phyloP scores from a whole-genome alignment of 2,888 invertebrate genomes.

The Chrysina gloriosa region DNA sequence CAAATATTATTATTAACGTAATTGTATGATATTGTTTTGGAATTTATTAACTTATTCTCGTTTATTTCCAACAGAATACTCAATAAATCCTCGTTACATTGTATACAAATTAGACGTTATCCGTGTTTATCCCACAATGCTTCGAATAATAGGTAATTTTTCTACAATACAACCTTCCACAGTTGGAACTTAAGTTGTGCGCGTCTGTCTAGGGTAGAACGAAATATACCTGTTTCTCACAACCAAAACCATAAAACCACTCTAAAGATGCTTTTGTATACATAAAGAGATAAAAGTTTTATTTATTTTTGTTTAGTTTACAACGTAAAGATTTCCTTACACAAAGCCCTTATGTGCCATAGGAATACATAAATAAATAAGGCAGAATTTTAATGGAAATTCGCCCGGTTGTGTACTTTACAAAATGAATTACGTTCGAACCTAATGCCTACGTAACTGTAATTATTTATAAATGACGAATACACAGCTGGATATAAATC shows the following conservation, averaged over 20 bases:
- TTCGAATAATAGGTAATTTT: constrained; percentile 33
- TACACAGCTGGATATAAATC: constrained; percentile 9
- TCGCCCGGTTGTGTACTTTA: constrained; percentile 3
- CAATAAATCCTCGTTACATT: constrained; percentile 10
- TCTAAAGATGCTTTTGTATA: constrained; percentile 26
- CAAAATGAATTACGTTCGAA: constrained; percentile 24
- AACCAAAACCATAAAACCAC: constrained; percentile 33
- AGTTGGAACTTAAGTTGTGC: constrained; percentile 13
- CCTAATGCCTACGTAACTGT: too few species aligned
- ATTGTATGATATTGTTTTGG: too few species aligned
- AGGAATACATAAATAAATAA: constrained; percentile 17
- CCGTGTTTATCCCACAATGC: constrained; percentile 22
- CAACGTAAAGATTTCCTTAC: constrained; percentile 23
- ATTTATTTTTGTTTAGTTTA: constrained; percentile 27
- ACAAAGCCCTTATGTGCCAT: constrained; percentile 4
- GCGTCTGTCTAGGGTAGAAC: constrained; percentile 6
- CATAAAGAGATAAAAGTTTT: constrained; percentile 25
- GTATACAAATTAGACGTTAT: constrained; percentile 36
- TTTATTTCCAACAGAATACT: constrained; percentile 5
- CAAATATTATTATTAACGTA: too few species aligned
- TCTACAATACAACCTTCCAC: constrained; percentile 31
- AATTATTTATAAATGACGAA: constrained; percentile 21
- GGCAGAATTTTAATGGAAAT: constrained; percentile 11
- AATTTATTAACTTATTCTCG: too few species aligned
- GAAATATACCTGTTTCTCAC: constrained; percentile 34